Evolutionary conservation across 2,888 invertebrate species (phyloP).

Genomic region (Diarsia brunnea): DNA sequence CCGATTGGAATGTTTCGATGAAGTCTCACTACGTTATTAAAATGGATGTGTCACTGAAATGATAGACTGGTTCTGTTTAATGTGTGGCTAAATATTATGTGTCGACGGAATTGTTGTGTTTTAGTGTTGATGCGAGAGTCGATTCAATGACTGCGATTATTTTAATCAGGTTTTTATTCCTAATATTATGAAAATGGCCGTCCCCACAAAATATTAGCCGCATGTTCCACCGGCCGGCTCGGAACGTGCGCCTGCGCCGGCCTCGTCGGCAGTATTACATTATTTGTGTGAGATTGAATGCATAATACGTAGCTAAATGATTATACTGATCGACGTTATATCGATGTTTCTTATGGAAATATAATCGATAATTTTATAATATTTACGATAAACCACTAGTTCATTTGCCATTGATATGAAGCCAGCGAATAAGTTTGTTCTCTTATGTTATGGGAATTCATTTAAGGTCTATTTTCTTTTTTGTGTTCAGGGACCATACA

Average conservation of each 20-base stretch:
- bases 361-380: slow-evolving; percentile 56
- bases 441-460: slow-evolving; percentile 52
- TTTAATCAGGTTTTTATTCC: slow-evolving; percentile 37
- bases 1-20: slow-evolving; percentile 60
- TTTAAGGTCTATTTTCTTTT: slow-evolving; percentile 36
- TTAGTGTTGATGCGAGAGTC: slow-evolving; percentile 40
- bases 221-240: slow-evolving; percentile 71
- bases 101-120: slow-evolving; percentile 62
- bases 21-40: slow-evolving; percentile 67
- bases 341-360: slow-evolving; percentile 61
- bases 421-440: slow-evolving; percentile 77
- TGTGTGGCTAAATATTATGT: slow-evolving; percentile 70
- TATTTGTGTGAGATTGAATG: slow-evolving; percentile 81
- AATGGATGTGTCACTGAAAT: slow-evolving; percentile 60
- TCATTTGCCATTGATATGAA: slow-evolving; percentile 73
- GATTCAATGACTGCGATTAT: slow-evolving; percentile 43
- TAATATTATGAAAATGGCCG: slow-evolving; percentile 57
- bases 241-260: slow-evolving; percentile 63
- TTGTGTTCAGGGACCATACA: slow-evolving; percentile 12
- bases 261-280: slow-evolving; percentile 87
- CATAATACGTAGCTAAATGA: slow-evolving; percentile 74
- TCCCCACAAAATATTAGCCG: slow-evolving; percentile 71
- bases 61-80: slow-evolving; percentile 71
- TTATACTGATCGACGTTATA: slow-evolving; percentile 63
- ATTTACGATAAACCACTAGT: slow-evolving; percentile 72